Conservation (phyloP, 2,113 vertebrate species). For the mouse (Mus musculus) region GRCm39 chrX:11503501-11504000, state of each 20-base stretch:
- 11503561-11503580: background rate
- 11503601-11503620: constrained; percentile 16
- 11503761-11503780: constrained; percentile 58
- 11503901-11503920: background rate
- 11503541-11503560: background rate
- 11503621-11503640: background rate
- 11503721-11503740: background rate
- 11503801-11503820: constrained; percentile 7
- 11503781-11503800: background rate
- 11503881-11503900: constrained; percentile 4
- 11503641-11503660: background rate
- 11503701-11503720: background rate
- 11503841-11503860: background rate
- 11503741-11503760: background rate
- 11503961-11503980: constrained; percentile 55
- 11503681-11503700: background rate
- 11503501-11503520: background rate
- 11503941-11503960: background rate
- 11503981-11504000: background rate
- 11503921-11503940: background rate
- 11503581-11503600: constrained; percentile 26
- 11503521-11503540: background rate
- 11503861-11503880: background rate
- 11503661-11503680: background rate
- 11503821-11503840: background rate